Evolutionary conservation across 2,888 invertebrate species (phyloP).

Genomic region (Brassicogethes aeneus): DNA sequence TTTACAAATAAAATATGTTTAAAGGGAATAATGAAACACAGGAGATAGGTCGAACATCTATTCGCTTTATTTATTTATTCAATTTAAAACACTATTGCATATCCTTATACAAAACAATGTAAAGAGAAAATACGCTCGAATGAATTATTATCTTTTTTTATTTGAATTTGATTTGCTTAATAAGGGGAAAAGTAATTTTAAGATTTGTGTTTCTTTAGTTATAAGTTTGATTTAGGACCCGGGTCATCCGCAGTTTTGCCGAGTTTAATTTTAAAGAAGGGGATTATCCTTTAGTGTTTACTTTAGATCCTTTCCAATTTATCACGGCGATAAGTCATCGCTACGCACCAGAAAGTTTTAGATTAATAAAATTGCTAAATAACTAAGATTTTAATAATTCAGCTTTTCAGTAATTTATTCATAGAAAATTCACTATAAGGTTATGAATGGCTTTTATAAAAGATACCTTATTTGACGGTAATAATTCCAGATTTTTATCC

Average conservation of each 20-base stretch:
- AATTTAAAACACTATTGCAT: too few relatives aligned
- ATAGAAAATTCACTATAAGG: too few relatives aligned
- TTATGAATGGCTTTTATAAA: not conserved
- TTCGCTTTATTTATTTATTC: too few relatives aligned
- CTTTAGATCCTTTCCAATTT: constrained; percentile 6
- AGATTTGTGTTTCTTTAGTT: not conserved
- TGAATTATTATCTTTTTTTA: not conserved
- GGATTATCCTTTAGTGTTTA: constrained; percentile 6
- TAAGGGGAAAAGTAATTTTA: not conserved
- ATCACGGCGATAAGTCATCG: not conserved
- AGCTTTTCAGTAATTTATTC: too few relatives aligned
- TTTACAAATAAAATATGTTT: too few relatives aligned
- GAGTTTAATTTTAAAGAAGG: constrained; percentile 2
- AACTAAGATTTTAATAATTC: not conserved
- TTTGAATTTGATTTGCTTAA: not conserved
- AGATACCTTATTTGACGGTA: too few relatives aligned
- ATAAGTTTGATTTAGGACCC: not conserved
- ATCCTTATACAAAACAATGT: too few relatives aligned
- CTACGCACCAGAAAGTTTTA: not conserved
- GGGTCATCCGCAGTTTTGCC: not conserved
- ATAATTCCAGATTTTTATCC: too few relatives aligned
- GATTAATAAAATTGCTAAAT: not conserved
- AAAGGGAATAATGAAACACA: too few relatives aligned
- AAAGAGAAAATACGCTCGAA: too few relatives aligned
- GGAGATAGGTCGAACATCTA: too few relatives aligned